Conservation (phyloP, 2,888 invertebrate genomes). For the Dasysyrphus tricinctus region DNA sequence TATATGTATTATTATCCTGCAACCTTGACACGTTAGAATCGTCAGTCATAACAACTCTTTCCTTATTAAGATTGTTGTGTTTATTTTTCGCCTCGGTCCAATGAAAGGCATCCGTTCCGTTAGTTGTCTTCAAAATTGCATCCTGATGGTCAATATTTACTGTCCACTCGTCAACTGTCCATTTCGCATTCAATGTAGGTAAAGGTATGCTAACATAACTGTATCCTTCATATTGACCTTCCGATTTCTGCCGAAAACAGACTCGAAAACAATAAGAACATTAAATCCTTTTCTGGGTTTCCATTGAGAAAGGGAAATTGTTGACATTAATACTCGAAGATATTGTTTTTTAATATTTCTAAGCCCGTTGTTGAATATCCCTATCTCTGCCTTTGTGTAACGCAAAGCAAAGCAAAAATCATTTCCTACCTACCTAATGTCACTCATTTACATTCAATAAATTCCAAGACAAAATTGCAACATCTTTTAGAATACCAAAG, state of each 20-base stretch:
- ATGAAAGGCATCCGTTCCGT: conserved; percentile 11
- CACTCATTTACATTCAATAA: background rate
- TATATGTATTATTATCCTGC: conserved; percentile 10
- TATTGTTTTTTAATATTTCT: conserved; percentile 60
- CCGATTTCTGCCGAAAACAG: conserved; percentile 43
- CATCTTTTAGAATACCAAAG: background rate
- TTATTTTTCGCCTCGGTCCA: background rate
- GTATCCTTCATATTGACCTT: conserved; percentile 1
- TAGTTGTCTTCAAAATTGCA: conserved; percentile 42
- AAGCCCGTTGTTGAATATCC: background rate
- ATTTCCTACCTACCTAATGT: background rate
- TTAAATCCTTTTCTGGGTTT: conserved; percentile 63
- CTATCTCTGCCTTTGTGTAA: background rate
- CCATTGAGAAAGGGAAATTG: conserved; percentile 48
- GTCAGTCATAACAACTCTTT: conserved; percentile 29
- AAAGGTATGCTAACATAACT: conserved; percentile 26
- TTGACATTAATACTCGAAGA: conserved; percentile 50
- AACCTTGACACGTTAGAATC: conserved; percentile 47
- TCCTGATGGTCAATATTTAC: conserved; percentile 46
- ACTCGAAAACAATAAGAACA: conserved; percentile 27
- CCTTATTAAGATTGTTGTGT: conserved; percentile 19
- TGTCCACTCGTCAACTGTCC: conserved; percentile 37
- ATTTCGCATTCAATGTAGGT: conserved; percentile 30
- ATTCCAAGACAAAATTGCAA: conserved; percentile 4
- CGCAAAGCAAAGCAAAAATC: background rate